A percentile compares a stretch with the other conserved stretches of the same genome.
These are phyloP conservation scores for Ophion ellenae DNA, from an alignment of 2,888 invertebrate genomes.

Conservation along the genomic window DNA sequence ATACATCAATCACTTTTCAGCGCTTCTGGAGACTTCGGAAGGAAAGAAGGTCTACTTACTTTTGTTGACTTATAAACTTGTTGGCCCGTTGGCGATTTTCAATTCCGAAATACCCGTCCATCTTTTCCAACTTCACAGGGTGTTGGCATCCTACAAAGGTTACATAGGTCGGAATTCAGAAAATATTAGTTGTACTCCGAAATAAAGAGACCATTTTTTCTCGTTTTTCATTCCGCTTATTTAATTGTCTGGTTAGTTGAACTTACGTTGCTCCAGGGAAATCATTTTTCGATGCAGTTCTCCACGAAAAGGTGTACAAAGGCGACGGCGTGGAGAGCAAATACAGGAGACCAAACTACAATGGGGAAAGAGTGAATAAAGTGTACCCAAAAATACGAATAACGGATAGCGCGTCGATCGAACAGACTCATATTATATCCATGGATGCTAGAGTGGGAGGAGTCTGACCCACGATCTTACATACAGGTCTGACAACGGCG, in stretches of 20 bases:
- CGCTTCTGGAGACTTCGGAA: neutral
- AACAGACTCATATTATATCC: no score
- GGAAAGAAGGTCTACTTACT: constrained; percentile 13
- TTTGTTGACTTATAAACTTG: neutral
- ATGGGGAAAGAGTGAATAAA: no score
- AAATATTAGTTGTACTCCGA: no score
- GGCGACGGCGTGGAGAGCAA: neutral
- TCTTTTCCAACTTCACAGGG: neutral
- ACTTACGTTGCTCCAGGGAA: neutral
- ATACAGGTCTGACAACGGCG: no score
- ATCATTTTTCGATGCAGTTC: neutral
- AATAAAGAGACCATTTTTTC: neutral
- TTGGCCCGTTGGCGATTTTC: neutral
- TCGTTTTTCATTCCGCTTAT: neutral
- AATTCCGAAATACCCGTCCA: constrained; percentile 1
- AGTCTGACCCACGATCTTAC: no score
- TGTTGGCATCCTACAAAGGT: neutral
- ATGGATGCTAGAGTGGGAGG: no score
- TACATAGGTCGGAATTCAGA: neutral
- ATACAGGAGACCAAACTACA: no score
- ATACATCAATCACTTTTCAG: neutral
- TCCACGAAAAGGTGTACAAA: neutral
- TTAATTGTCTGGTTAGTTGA: neutral
- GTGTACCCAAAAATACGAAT: no score
- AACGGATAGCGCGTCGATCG: no score